Percentiles rank a stretch among this genome's conserved stretches.
These are phyloP conservation scores for Neoitamus cyanurus DNA, from an alignment of 2,888 invertebrate species.

Conservation along the genomic window DNA sequence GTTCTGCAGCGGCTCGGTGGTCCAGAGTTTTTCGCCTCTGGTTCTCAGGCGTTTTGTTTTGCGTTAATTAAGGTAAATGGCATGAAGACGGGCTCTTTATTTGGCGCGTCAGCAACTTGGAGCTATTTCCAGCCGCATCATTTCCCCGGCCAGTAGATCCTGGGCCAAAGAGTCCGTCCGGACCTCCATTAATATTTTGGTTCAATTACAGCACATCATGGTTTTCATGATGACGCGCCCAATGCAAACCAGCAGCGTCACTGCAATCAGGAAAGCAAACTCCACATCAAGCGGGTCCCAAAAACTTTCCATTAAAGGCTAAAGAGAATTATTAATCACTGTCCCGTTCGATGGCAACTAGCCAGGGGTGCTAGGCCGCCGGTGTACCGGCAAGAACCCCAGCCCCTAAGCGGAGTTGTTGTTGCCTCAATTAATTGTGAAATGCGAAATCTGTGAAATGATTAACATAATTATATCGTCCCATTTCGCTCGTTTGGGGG, in stretches of 20 bases:
- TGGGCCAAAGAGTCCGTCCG: background rate
- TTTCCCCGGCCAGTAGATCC: background rate
- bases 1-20: background rate
- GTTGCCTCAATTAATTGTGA: constrained; percentile 47
- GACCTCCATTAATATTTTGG: constrained; percentile 9
- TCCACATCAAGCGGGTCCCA: background rate
- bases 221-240: background rate
- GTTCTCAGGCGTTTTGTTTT: background rate
- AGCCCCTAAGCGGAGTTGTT: background rate
- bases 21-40: background rate
- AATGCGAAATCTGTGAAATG: constrained; percentile 44
- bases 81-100: background rate
- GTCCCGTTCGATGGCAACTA: background rate
- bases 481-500: background rate
- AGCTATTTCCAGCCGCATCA: background rate
- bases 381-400: background rate
- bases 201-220: constrained; percentile 34
- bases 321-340: constrained; percentile 28
- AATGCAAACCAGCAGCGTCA: background rate
- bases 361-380: background rate
- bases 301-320: constrained; percentile 15
- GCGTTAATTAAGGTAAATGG: background rate
- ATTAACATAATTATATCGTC: constrained; percentile 47
- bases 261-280: background rate
- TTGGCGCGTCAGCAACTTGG: background rate